These are phyloP conservation scores for Ferrisia virgata DNA, from an alignment of 2,888 invertebrate species.

Conservation along the genomic window DNA sequence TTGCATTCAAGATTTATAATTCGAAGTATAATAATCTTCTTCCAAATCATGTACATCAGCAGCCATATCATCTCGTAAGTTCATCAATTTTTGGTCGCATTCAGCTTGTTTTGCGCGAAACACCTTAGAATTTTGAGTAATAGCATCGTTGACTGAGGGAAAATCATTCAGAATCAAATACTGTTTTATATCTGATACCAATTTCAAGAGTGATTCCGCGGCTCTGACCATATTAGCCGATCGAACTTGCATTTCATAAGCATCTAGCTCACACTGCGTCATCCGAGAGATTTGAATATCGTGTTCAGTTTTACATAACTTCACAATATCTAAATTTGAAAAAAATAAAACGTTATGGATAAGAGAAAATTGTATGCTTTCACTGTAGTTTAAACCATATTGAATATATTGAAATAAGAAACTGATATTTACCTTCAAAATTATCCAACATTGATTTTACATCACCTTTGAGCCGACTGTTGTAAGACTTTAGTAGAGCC, in stretches of 20 bases:
- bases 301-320: constrained; percentile 77
- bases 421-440: constrained; percentile 72
- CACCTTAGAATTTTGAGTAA: constrained; percentile 85
- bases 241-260: constrained; percentile 94
- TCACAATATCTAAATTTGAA: constrained; percentile 75
- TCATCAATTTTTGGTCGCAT: constrained; percentile 89
- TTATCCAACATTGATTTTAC: constrained; percentile 97
- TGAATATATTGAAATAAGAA: background rate
- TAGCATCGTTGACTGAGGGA: constrained; percentile 95
- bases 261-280: constrained; percentile 92
- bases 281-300: constrained; percentile 82
- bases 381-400: too few relatives aligned
- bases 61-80: constrained; percentile 89
- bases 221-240: constrained; percentile 96
- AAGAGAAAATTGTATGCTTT: too few relatives aligned
- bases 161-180: constrained; percentile 97
- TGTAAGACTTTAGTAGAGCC: constrained; percentile 90
- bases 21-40: constrained; percentile 87
- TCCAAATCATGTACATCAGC: constrained; percentile 88
- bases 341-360: background rate
- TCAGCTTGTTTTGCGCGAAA: constrained; percentile 87
- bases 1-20: constrained; percentile 62
- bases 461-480: constrained; percentile 90
- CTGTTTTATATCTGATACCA: constrained; percentile 96
- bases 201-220: constrained; percentile 93